Evolutionary conservation across 1,140 invertebrate species (phyloP), one percentile per base, ranked within the genome.

Genomic region (Leptopilina boulardi): DNA sequence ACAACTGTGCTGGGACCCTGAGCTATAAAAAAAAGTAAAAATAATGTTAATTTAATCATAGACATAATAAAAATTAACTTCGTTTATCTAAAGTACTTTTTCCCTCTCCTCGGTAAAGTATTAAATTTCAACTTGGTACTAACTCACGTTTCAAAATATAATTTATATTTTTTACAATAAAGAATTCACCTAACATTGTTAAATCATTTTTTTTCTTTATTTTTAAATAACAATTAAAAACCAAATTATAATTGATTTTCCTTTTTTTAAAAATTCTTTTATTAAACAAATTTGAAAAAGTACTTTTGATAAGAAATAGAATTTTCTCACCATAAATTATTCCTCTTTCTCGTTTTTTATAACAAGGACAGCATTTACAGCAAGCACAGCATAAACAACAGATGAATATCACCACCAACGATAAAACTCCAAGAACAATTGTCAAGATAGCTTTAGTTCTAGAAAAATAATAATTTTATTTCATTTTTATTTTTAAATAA

Each of bases 311-410:
- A 19, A 30, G 15, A 19, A 78, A 72, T 59, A 18, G 26, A 71
- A 71, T 81, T 86, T 85, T 80, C 89, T 87, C 84, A 75, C 87
- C 88, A 73, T 89, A 90, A 56, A 88, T 84, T 1, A 83, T 87
- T 23, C 88, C 88, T 71, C 74, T 84, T 23, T 89, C 85, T 75
- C 87, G 86, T 73, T 86, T 82, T 21, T 82, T 84, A 73, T 90
- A 87, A 82, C 85, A 89, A 11, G 87, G 89, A 8, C 88, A 89
- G 38, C 85, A 89, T 10, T 77, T 84, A 73, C 88, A 90, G 85
- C 87, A 90, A 8, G 88, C 76, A 38, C 89, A 90, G 0, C 77
- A 87, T 54, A 90, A 47, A 59, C 88, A 89, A 70, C 79, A 85
- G 0, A 84, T 44, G 30, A 89, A 76, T 10, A 88, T 0, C 1